Evolutionary conservation across 2,888 invertebrate genomes (phyloP), one percentile per base, ranked within the genome.

Genomic region (Aplocera efformata): DNA sequence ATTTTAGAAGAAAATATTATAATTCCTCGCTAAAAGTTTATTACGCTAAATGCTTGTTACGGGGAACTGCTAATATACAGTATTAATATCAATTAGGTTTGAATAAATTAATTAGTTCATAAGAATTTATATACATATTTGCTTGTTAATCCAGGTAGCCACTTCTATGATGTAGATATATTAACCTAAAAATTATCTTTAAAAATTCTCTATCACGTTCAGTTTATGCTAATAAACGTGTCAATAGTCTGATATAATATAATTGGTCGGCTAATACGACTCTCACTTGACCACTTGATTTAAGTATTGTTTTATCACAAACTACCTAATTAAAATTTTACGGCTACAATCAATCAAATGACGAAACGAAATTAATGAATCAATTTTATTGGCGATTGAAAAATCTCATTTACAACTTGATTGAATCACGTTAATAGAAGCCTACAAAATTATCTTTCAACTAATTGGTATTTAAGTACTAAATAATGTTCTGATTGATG

Each of bases 401-500:
- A 66, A 63, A 57, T 64, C 60, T 59, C 40, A 48, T 59, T 49
- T 44, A 45, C 44, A 27, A 43, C 38, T 40, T 56, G 46, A 63
- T 65, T 65, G 56, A 48, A 62, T 56, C 45, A 54, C 51, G 66
- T 67, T 68, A 63, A 69, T 68, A 58, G 60, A 54, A 61, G 62
- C 69, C 65, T 62, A 71, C 55, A 67, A 71, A 65, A 72, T 72
- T 71, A 74, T 69, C 64, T 60, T 60, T 62, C 61, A 64, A 58
- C 73, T 78, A 79, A 80, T 79, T 73, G 67, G 58, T 66, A 61
- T 65, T 65, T 67, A 65, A 67, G 58, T 65, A 66, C 67, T 77
- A 78, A 76, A 77, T 72, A 76, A 72, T 67, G 67, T 55, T 68
- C 59, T 72, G 76, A 78, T 75, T 67, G 77, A 75, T 73, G 46